Conservation (phyloP, 2,797 vertebrate genomes). For the Sandelia bainsii region DNA sequence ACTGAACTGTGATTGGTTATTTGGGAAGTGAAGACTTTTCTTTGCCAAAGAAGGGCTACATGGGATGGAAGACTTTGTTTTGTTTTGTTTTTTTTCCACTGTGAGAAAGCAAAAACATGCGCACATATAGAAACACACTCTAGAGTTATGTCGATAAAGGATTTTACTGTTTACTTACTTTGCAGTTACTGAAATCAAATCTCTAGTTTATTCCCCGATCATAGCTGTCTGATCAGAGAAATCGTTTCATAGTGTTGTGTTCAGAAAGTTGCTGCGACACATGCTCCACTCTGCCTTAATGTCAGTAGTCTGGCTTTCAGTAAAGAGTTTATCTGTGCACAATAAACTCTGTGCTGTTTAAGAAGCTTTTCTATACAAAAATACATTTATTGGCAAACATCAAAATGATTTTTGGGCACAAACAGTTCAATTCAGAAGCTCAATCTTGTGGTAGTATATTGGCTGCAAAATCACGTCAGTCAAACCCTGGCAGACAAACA, state of each 20-base stretch:
- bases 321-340: conserved; percentile 1
- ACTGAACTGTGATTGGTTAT: conserved; percentile 57
- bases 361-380: conserved; percentile 14
- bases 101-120: conserved; percentile 45
- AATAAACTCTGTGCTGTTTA: conserved; percentile 20
- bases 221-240: conserved; percentile 25
- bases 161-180: conserved; percentile 16
- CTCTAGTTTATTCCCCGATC: conserved; percentile 17
- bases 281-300: conserved; percentile 67
- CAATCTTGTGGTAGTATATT: neutral
- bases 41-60: conserved; percentile 69
- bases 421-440: conserved; percentile 12
- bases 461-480: conserved; percentile 29
- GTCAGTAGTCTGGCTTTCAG: conserved; percentile 34
- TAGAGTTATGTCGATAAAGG: conserved; percentile 14
- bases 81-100: conserved; percentile 42
- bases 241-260: conserved; percentile 1
- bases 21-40: conserved; percentile 35
- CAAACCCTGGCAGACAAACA: conserved; percentile 10
- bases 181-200: conserved; percentile 18
- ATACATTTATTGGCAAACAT: neutral
- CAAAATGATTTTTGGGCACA: conserved; percentile 1
- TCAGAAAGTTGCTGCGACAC: conserved; percentile 31
- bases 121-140: conserved; percentile 17
- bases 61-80: conserved; percentile 39